Evolutionary conservation across 2,888 invertebrate species (phyloP), one percentile per base, ranked within the genome.

Genomic region (Drosophila percnosoma): DNA sequence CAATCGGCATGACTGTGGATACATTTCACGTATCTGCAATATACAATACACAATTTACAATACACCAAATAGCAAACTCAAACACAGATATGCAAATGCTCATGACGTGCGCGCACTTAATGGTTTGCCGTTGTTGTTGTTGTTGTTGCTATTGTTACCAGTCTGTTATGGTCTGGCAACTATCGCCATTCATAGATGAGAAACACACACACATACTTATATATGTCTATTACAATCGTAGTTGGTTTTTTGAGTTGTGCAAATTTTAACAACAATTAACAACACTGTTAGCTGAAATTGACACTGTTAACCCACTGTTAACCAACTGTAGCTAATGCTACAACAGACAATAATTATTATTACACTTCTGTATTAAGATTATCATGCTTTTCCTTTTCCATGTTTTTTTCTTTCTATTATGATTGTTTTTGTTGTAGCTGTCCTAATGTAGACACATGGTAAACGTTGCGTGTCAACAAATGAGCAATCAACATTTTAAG

Each of bases 391-490:
- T 34, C 4, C 7, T 62, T 61, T 54, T 27, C 36, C 29, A 31
- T 33, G 15, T 54, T 57, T 66, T 58, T 21, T 67, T 55, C 49
- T 55, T 54, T 65, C 52, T 49, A 15, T 53, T 66, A 55, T 60
- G 27, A 33, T 55, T 52, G 60, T 58, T 49, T 53, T 52, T 24
- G 8, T 24, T 45, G 57, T 70, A 55, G 38, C 54, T 61, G 66
- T 68, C 69, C 78, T 62, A 68, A 83, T 72, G 72, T 75, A 75
- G 86, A 59, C 68, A 55, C 63, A 54, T 67, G 57, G 60, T 72
- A 78, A 78, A 58, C 65, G 78, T 83, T 86, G 87, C 82, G 82
- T 84, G 80, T 84, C 82, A 87, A 68, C 82, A 84, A 87, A 84
- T 84, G 84, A 85, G 76, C 85, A 82, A 87, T 82, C 82, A 75